These are phyloP conservation scores for Epinephelus fuscoguttatus DNA, from an alignment of 2,113 vertebrate genomes.

Conservation along the genomic window DNA sequence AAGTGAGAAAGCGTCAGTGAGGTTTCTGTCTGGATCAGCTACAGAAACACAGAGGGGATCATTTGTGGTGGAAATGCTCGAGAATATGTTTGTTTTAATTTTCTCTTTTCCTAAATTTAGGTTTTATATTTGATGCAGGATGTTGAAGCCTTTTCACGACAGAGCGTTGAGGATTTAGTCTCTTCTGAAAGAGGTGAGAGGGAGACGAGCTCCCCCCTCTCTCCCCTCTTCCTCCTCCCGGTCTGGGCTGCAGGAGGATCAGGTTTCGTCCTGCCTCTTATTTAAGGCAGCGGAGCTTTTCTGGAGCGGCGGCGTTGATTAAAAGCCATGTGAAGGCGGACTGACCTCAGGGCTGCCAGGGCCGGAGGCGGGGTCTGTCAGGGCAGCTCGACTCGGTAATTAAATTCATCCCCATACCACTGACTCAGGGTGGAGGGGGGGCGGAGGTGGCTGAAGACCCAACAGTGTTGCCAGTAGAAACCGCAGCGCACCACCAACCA, in stretches of 20 bases:
- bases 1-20: not conserved
- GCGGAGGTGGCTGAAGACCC: not conserved
- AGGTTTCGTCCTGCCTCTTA: constrained; percentile 70
- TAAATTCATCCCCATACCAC: constrained; percentile 72
- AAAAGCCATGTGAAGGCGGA: constrained; percentile 74
- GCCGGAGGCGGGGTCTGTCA: constrained; percentile 65
- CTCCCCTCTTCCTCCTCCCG: not conserved
- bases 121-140: not conserved
- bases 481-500: constrained; percentile 37
- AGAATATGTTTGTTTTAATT: not conserved
- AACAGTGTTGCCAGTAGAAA: constrained; percentile 60
- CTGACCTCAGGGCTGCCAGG: constrained; percentile 67
- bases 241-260: constrained; percentile 47
- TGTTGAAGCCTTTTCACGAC: not conserved
- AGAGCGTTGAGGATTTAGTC: constrained; percentile 20
- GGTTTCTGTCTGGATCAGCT: constrained; percentile 8
- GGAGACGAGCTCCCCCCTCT: not conserved
- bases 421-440: constrained; percentile 2
- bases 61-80: not conserved
- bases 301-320: constrained; percentile 65
- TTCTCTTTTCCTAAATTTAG: constrained; percentile 9
- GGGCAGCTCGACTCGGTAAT: constrained; percentile 68
- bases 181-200: not conserved
- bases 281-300: constrained; percentile 53
- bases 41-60: not conserved